phyloP scores from a whole-genome alignment of 92 coral and sea anemone species.

The Umimayanthus kanabou region DNA sequence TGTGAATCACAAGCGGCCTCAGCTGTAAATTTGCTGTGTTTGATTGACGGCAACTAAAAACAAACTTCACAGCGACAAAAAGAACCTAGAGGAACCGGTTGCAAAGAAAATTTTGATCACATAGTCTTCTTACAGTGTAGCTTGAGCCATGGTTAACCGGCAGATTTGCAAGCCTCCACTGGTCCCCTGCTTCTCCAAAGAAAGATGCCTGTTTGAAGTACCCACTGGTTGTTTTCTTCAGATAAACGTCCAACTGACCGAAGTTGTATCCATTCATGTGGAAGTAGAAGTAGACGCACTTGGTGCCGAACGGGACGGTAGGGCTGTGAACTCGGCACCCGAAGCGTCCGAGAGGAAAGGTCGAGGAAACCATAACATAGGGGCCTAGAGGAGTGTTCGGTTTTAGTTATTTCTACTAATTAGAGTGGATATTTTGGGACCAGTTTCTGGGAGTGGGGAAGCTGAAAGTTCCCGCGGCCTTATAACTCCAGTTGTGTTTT shows the following conservation, averaged over 20 bases:
- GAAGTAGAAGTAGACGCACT: conserved; percentile 9
- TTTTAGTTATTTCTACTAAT: no score
- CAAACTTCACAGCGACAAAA: not conserved
- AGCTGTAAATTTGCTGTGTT: not conserved
- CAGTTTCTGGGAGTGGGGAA: no score
- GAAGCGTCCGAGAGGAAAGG: not conserved
- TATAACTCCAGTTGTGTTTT: no score
- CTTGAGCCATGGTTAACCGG: not conserved
- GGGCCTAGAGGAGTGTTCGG: not conserved
- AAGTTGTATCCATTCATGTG: conserved; percentile 7
- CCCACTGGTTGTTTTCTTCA: not conserved
- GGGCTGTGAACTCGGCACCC: not conserved
- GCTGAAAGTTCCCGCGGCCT: no score
- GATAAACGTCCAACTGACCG: conserved; percentile 16
- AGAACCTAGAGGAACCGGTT: not conserved
- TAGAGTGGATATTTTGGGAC: no score
- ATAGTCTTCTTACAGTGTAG: conserved; percentile 9
- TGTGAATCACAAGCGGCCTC: no score
- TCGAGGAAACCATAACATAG: not conserved
- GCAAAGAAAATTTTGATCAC: not conserved
- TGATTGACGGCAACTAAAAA: not conserved
- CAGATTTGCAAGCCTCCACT: not conserved
- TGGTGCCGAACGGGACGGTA: not conserved
- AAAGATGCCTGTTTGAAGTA: not conserved
- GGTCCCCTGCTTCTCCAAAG: conserved; percentile 2